A percentile compares a stretch with the other conserved stretches of the same genome.
Conservation (phyloP, 1,140 invertebrate species). For the Drosophila bocqueti region DNA sequence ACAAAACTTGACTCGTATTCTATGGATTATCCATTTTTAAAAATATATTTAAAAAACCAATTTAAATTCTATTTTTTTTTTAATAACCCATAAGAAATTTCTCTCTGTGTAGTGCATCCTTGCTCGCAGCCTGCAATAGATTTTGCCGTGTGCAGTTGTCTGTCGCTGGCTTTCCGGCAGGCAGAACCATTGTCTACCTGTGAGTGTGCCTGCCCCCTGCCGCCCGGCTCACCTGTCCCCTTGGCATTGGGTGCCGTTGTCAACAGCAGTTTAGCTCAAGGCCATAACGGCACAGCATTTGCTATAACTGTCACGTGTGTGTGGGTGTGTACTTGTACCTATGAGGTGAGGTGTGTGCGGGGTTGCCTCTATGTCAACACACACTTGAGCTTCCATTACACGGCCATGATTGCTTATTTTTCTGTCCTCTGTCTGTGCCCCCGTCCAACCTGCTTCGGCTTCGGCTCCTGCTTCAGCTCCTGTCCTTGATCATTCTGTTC, state of each 20-base stretch:
- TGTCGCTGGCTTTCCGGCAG: conserved; percentile 72
- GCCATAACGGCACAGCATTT: conserved; percentile 70
- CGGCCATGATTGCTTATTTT: conserved; percentile 77
- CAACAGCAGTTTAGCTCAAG: conserved; percentile 81
- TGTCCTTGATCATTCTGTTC: conserved; percentile 10
- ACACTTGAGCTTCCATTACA: conserved; percentile 81
- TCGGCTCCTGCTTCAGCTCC: not conserved
- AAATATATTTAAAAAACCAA: too few species aligned
- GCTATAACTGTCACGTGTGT: conserved; percentile 69
- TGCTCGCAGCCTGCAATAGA: conserved; percentile 39
- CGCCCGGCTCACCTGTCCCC: not conserved
- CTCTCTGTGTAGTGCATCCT: conserved; percentile 38
- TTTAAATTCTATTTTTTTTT: too few species aligned
- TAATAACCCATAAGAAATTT: not conserved
- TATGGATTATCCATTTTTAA: too few species aligned
- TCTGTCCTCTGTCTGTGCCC: conserved; percentile 15
- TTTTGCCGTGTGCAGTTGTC: conserved; percentile 16
- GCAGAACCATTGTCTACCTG: conserved; percentile 63
- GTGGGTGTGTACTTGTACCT: conserved; percentile 15
- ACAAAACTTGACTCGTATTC: too few species aligned
- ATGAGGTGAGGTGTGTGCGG: conserved; percentile 11
- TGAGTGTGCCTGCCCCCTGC: conserved; percentile 5
- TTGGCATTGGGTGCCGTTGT: conserved; percentile 53
- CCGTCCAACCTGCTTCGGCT: not conserved
- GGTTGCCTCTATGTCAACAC: conserved; percentile 68